Evolutionary conservation across 2,797 vertebrate species (phyloP), one percentile per base, ranked within the genome.

Genomic region (Labroides dimidiatus): DNA sequence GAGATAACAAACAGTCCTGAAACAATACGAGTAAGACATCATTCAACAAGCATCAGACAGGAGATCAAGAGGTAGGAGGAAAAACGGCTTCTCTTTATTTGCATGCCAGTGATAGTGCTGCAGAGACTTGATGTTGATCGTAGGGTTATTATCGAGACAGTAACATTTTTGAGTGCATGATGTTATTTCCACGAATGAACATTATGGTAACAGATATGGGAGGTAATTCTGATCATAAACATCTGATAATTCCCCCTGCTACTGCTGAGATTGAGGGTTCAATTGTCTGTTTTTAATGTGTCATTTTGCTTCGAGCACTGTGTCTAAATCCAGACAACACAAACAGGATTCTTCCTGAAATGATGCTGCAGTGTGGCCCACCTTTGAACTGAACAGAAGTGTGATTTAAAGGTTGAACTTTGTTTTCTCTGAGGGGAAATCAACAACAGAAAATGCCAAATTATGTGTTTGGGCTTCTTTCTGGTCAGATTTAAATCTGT

Each of bases 1-100:
- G 19, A 19, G 57, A 57, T 30, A 61, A 48, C 45, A 41, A 62
- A 44, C 53, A 44, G 8, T 13, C 7, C 14, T 37, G 19, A 33
- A 12, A 47, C 50, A 48, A 49, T 27, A 13, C 27, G 53, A 13
- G 50, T 39, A 4, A 45, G 30, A 55, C 45, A 21, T 36, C 50
- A 43, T 55, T 54, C 19, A 57, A 15, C 59, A 24, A 19, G 21
- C 66, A 33, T 44, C 63, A 33, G 15, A 23, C 42, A 56, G 68
- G 71, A 48, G 58, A 75, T 47, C 53, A 66, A 24, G 13, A 76
- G 80, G 80, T 84, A 85, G 81, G 78, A 71, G 63, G 27, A 61
- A 20, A 58, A 20, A 44, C 42, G 44, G 12, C 17, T 54, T 61
- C 52, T 59, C 3, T 33, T 61, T 19, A 52, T 75, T 64, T 42